These are phyloP conservation scores for Megalops cyprinoides DNA, from an alignment of 2,797 vertebrate genomes.

Conservation along the genomic window DNA sequence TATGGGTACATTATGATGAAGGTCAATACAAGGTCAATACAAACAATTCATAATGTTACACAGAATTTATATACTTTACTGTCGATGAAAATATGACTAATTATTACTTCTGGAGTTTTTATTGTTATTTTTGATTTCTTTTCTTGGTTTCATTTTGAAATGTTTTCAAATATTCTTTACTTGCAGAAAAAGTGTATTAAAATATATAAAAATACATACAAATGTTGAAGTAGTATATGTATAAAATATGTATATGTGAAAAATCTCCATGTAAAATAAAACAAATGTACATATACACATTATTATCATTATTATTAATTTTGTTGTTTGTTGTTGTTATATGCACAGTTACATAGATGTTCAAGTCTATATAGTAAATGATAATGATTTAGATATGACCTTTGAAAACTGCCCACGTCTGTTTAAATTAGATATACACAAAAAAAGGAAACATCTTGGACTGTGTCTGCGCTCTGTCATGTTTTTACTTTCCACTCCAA, in stretches of 20 bases:
- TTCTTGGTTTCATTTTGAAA: constrained; percentile 27
- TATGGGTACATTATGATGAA: not conserved
- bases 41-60: not conserved
- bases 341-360: not conserved
- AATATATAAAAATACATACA: not conserved
- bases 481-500: not conserved
- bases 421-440: not conserved
- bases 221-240: constrained; percentile 48
- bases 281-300: constrained; percentile 15
- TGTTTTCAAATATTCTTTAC: constrained; percentile 47
- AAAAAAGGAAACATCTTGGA: not conserved
- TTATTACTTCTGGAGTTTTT: constrained; percentile 53
- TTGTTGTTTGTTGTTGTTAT: not conserved
- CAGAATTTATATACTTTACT: not conserved
- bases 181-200: constrained; percentile 12
- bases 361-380: not conserved
- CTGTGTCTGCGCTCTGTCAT: no score
- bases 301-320: constrained; percentile 16
- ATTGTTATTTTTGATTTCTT: constrained; percentile 34
- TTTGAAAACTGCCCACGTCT: not conserved
- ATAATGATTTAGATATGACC: not conserved
- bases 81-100: constrained; percentile 25
- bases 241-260: constrained; percentile 50
- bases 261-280: constrained; percentile 60
- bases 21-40: not conserved